Evolutionary conservation across 2,113 vertebrate genomes (phyloP).

Genomic region (Pyrgilauda ruficollis): DNA sequence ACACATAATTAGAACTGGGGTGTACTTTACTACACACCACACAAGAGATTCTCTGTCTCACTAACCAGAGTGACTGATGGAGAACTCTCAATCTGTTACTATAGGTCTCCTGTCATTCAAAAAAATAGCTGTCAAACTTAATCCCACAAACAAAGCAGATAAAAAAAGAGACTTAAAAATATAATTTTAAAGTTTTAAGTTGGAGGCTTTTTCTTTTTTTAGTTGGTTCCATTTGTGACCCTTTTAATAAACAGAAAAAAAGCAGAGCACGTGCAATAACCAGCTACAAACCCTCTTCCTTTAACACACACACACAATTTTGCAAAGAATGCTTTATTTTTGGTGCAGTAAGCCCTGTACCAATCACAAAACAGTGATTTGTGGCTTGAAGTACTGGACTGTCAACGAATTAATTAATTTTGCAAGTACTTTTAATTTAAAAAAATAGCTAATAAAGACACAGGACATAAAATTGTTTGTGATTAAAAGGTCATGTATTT

Average conservation of each 20-base stretch:
- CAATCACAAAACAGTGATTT: background rate
- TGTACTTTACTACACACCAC: background rate
- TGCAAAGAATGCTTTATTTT: background rate
- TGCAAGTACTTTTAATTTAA: background rate
- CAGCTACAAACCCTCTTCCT: background rate
- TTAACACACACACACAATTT: background rate
- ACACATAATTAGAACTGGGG: conserved; percentile 16
- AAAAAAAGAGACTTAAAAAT: background rate
- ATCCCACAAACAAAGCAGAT: background rate
- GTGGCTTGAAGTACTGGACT: background rate
- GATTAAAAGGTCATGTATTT: background rate
- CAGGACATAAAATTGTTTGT: background rate
- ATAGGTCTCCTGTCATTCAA: background rate
- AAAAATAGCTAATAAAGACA: background rate
- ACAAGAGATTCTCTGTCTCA: conserved; percentile 38
- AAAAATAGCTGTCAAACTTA: background rate
- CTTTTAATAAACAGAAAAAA: background rate
- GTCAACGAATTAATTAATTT: background rate
- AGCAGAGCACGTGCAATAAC: background rate
- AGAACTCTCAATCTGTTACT: background rate
- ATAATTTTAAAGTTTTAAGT: background rate
- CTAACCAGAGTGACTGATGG: background rate
- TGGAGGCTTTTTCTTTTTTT: background rate
- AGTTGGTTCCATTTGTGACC: background rate
- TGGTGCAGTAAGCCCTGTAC: background rate